phyloP scores from a whole-genome alignment of 2,797 vertebrate genomes.

The Fringilla coelebs region DNA sequence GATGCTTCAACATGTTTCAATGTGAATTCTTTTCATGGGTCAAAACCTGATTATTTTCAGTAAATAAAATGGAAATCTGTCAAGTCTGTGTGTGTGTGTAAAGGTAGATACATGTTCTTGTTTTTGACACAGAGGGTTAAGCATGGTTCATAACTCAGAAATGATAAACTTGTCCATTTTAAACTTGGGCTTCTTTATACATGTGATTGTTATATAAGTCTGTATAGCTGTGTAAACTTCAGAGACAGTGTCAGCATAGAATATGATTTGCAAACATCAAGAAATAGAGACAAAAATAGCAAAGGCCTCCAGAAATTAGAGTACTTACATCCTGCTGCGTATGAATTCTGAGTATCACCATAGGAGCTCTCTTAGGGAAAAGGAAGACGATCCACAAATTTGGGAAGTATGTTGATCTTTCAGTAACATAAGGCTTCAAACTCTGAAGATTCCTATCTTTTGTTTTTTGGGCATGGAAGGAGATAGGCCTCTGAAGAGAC shows the following conservation, averaged over 20 bases:
- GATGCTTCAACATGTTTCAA: background rate
- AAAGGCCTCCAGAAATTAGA: background rate
- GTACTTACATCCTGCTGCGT: background rate
- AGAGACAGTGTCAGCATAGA: background rate
- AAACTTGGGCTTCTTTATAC: background rate
- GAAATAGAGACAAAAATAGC: background rate
- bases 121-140: background rate
- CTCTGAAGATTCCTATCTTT: background rate
- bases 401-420: background rate
- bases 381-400: background rate
- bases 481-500: background rate
- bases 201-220: background rate
- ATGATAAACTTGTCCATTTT: background rate
- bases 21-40: background rate
- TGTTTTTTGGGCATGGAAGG: background rate
- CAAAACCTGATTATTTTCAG: background rate
- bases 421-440: background rate
- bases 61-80: background rate
- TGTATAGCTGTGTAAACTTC: background rate
- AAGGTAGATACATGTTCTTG: background rate
- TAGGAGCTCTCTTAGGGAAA: background rate
- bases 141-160: background rate
- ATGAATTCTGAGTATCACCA: background rate
- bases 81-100: background rate
- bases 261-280: background rate